Conservation (phyloP, 1,140 invertebrate genomes). For the Papilio helenus region DNA sequence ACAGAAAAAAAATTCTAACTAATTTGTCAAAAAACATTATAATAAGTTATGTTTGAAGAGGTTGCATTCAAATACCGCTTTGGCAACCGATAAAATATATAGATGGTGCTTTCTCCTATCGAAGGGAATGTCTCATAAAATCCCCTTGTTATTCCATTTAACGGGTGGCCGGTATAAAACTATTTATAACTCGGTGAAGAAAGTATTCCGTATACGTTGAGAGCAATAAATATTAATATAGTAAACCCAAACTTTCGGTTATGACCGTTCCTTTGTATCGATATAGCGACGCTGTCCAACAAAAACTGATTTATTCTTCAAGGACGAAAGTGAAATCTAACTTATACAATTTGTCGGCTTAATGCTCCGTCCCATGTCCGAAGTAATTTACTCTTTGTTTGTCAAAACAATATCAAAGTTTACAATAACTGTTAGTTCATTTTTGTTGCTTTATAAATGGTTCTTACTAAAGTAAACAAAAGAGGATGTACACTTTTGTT, state of each 20-base stretch:
- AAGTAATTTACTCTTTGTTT: not conserved
- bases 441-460: not conserved
- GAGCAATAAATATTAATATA: constrained; percentile 79
- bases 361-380: not conserved
- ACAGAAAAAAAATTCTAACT: too few species aligned
- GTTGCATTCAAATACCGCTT: constrained; percentile 41
- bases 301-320: constrained; percentile 59
- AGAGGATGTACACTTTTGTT: not conserved
- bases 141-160: constrained; percentile 67
- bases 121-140: constrained; percentile 61
- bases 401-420: not conserved
- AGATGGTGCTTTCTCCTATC: constrained; percentile 53
- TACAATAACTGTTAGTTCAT: not conserved
- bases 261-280: constrained; percentile 59
- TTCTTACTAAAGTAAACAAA: not conserved
- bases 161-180: constrained; percentile 74
- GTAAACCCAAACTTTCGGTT: constrained; percentile 61
- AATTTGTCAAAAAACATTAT: not conserved
- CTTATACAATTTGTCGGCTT: constrained; percentile 30
- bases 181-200: constrained; percentile 74
- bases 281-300: constrained; percentile 52
- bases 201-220: constrained; percentile 69
- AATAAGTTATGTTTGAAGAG: not conserved
- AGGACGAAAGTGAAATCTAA: constrained; percentile 51
- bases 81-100: constrained; percentile 52